Evolutionary conservation across 2,797 vertebrate genomes (phyloP), one percentile per base, ranked within the genome.

Genomic region (Antennarius maculatus): DNA sequence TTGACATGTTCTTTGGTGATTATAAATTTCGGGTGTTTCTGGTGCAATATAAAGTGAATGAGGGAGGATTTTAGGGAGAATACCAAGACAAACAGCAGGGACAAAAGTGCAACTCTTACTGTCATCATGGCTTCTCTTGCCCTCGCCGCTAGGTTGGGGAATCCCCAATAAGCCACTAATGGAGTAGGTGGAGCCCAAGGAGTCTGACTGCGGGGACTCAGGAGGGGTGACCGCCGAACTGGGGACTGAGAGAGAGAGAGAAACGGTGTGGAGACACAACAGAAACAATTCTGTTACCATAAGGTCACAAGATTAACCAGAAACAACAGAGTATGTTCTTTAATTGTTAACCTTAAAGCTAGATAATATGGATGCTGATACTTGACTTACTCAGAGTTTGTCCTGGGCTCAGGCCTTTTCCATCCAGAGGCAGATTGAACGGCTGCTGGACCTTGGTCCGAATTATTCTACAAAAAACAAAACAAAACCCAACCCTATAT

Each of bases 401-500:
- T 81, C 95, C 95, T 2, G 96, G 95, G 73, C 95, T 97, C 72
- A 96, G 85, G 15, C 94, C 92, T 88, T 96, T 96, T 76, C 90
- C 94, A 46, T 97, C 96, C 89, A 96, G 88, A 13, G 96, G 94
- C 52, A 97, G 94, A 66, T 97, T 96, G 82, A 97, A 97, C 0
- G 96, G 95, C 67, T 97, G 96, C 77, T 97, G 96, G 51, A 97
- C 96, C 80, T 97, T 97, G 18, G 96, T 97, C 63, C 96, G 90
- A 76, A 97, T 97, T 86, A 97, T 97, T 92, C 96, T 97, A 68
- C 8, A 41, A 80, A 27, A 62, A 55, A 80, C 31, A 62, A 55
- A 77, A 64, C 23, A 23, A 23, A 23, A 23, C 23, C 23, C 23
- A 23, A 23, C 23, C 65, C 14, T 59, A 37, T 0, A 0, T 29